phyloP scores from a whole-genome alignment of 2,888 invertebrate genomes.

The Pandemis corylana region DNA sequence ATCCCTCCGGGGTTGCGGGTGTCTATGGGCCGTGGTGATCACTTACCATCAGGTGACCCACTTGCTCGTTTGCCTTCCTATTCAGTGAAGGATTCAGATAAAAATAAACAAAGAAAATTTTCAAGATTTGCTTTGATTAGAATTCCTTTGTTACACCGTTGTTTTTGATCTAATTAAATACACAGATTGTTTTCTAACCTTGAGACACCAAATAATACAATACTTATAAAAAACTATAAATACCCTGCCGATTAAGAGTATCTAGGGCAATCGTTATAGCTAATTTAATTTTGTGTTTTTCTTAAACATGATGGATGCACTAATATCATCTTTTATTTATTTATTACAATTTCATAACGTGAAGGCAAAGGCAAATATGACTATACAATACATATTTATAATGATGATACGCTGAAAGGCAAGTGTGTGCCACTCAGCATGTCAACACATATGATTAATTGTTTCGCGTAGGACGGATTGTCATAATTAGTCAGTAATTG shows the following conservation, averaged over 20 bases:
- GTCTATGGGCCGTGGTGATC: too few species aligned
- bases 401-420: conserved; percentile 11
- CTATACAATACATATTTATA: background rate
- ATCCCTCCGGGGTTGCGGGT: too few species aligned
- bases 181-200: conserved; percentile 13
- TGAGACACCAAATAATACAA: conserved; percentile 18
- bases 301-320: background rate
- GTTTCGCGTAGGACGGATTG: conserved; percentile 9
- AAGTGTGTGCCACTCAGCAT: conserved; percentile 5
- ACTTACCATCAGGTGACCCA: too few species aligned
- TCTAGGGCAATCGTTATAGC: background rate
- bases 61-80: too few species aligned
- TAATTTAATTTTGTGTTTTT: background rate
- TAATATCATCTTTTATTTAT: too few species aligned
- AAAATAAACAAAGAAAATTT: conserved; percentile 3
- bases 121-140: background rate
- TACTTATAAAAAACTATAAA: conserved; percentile 25
- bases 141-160: background rate
- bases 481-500: conserved; percentile 6
- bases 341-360: background rate
- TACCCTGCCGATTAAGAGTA: background rate
- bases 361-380: background rate
- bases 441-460: conserved; percentile 18
- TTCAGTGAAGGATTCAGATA: background rate
- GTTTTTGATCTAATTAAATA: background rate